phyloP scores from a whole-genome alignment of 2,888 invertebrate species.

The Meganola albula region DNA sequence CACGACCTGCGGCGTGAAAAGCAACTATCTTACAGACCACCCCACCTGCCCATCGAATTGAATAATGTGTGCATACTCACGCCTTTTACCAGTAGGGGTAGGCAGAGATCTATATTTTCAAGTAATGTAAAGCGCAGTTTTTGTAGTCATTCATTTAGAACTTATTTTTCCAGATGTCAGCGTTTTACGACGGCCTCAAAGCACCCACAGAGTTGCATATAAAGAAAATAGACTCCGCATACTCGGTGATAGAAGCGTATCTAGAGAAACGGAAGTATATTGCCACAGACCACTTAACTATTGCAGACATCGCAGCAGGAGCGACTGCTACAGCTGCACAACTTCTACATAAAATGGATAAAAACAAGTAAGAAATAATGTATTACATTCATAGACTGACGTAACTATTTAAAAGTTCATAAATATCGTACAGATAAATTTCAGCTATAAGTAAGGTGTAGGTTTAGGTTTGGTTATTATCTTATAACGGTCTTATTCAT shows the following conservation, averaged over 20 bases:
- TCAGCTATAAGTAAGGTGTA: no score
- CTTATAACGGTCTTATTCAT: no score
- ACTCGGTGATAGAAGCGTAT: constrained; percentile 32
- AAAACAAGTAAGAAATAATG: constrained; percentile 30
- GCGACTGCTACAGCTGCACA: constrained; percentile 34
- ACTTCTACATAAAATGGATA: constrained; percentile 30
- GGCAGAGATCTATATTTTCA: no score
- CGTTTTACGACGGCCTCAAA: constrained; percentile 15
- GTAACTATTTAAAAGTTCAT: not conserved
- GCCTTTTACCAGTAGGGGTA: no score
- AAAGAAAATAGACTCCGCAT: constrained; percentile 31
- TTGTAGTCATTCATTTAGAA: constrained; percentile 1
- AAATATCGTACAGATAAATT: no score
- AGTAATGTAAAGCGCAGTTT: no score
- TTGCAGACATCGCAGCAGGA: constrained; percentile 40
- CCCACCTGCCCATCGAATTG: no score
- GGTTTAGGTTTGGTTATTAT: no score
- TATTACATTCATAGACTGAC: no score
- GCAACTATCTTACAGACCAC: no score
- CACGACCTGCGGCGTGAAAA: no score
- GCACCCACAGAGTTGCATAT: constrained; percentile 22
- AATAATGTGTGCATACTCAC: no score
- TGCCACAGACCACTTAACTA: constrained; percentile 35
- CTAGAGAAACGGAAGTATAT: constrained; percentile 27
- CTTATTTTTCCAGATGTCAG: constrained; percentile 25